Percentiles rank a stretch among this genome's conserved stretches.
Conservation (phyloP, 2,888 invertebrate genomes). For the Lacanobia wlatinum region DNA sequence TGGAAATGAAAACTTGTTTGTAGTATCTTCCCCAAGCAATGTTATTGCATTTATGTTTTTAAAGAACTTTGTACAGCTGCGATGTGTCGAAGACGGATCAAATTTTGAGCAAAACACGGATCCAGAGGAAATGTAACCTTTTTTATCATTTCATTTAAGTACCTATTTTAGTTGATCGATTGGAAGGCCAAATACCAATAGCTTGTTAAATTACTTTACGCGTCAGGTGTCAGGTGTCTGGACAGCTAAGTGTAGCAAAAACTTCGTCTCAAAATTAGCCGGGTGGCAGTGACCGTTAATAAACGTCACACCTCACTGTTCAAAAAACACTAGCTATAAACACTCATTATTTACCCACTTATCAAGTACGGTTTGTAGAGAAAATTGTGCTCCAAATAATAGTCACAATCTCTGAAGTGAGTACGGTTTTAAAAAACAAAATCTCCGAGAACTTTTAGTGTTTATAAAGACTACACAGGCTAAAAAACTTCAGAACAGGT, state of each 20-base stretch:
- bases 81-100: conserved; percentile 21
- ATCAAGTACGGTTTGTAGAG: conserved; percentile 46
- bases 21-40: conserved; percentile 6
- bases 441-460: background rate
- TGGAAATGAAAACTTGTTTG: conserved; percentile 36
- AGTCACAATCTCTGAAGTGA: background rate
- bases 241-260: conserved; percentile 45
- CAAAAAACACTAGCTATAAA: conserved; percentile 55
- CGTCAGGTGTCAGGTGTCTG: conserved; percentile 48
- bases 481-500: background rate
- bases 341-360: conserved; percentile 60
- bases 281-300: conserved; percentile 55
- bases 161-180: conserved; percentile 26
- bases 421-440: background rate
- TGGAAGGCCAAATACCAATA: conserved; percentile 44
- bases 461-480: background rate
- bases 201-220: conserved; percentile 39
- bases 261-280: conserved; percentile 50
- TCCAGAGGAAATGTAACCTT: conserved; percentile 8
- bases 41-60: conserved; percentile 27
- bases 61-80: conserved; percentile 13
- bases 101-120: conserved; percentile 27
- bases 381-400: conserved; percentile 31
- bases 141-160: conserved; percentile 16
- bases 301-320: conserved; percentile 63